Base-by-base conservation (phyloP, 2,797 vertebrate species). In the Gobionotothen gibberifrons region DNA sequence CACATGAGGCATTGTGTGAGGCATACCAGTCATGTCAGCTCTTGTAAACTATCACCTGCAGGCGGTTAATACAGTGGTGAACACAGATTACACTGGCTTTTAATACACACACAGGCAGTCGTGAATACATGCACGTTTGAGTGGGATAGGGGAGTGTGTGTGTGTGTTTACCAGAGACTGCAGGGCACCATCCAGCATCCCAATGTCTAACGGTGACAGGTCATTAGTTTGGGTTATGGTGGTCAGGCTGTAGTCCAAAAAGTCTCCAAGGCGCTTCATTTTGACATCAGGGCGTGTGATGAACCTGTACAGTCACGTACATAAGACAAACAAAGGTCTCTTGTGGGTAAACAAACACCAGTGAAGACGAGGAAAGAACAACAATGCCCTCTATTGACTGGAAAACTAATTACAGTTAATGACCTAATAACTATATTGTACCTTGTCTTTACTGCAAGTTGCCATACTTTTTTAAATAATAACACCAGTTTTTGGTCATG, bases 241-340 rank as follows among this genome's bases (percentile, higher is more conserved):
- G 39, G 93, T 87, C 72, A 99, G 94, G 74, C 90, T 94, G 97
- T 97, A 99, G 90, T 99, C 97, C 91, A 99, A 85, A 84, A 99
- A 99, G 68, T 95, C 93, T n/a, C 94, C 95, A 52, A 98, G 94
- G 76, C 92, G 88, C 86, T 95, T 98, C 89, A 95, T 94, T 69
- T 93, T 97, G 79, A 98, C 98, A 76, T 99, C 98, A 4, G 95
- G 98, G 47, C 98, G 97, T 1, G 96, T 96, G 87, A 99, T 94
- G 52, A 99, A 98, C 91, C 98, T 99, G 93, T 60, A 68, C 3
- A 72, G 68, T 74, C 85, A 86, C 16, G 78, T 57, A 52, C 3
- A 74, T n/a, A 44, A 55, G 44, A 78, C 19, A 56, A 26, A 19
- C 7, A 72, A 57, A 29, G 4, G 40, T 54, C 74, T 81, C 1